Base-by-base conservation (phyloP, 2,113 vertebrate species). In the Rissa tridactyla region DNA sequence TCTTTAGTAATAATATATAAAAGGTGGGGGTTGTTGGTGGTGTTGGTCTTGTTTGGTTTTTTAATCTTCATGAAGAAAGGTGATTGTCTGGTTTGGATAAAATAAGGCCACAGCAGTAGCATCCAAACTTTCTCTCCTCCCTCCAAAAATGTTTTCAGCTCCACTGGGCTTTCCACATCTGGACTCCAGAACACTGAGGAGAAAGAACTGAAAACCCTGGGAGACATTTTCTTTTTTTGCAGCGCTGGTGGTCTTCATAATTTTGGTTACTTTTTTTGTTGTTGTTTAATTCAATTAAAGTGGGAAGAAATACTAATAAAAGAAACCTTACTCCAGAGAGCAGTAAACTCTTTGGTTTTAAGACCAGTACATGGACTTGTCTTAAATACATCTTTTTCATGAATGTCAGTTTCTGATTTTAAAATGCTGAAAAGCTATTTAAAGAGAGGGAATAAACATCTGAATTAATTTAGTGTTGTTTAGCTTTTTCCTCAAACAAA, bases 131-230 rank as follows among this genome's bases (percentile, higher is more conserved):
- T 96, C 82, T 92, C 92, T 90, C 54, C 44, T 69, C 77, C 64
- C 61, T 94, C 61, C 66, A 79, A 94, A 92, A 90, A 51, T 71
- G 72, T 80, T 94, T 96, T 91, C 23, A 73, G 36, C 71, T 93
- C 36, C 62, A 78, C 79, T 91, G 72, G 65, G 76, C 66, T 94
- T 94, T 92, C 70, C 82, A 97, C 96, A 97, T 97, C 95, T 97
- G 97, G 97, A 82, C 85, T 97, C 94, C 97, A 97, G 97, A 97
- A 94, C 90, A 81, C 70, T 65, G 85, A 83, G 32, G 51, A 30
- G 87, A 77, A 65, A 94, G 90, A 94, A 72, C 65, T 94, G 86
- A 86, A 95, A 94, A 88, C 89, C 94, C 94, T 94, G 89, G 94
- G 92, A 95, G 89, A 93, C 69, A 47, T 95, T 94, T 96, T 96